A percentile compares a stretch with the other conserved stretches of the same genome.
phyloP scores from a whole-genome alignment of 2,888 invertebrate species.

The Sclerodermus sp. region DNA sequence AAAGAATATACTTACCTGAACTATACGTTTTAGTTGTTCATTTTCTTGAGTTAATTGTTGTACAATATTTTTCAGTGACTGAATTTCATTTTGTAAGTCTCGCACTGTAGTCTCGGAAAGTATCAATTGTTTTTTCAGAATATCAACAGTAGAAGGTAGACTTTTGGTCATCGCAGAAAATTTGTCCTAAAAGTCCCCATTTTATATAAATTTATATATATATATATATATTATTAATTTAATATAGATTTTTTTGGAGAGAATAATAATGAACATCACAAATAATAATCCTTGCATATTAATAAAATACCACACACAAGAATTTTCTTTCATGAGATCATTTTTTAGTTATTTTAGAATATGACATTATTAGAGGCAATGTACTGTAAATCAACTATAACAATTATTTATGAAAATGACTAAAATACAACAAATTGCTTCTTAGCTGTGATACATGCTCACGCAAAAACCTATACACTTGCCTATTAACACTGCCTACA shows the following conservation, averaged over 20 bases:
- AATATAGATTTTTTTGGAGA: too few species aligned
- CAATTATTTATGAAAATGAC: too few species aligned
- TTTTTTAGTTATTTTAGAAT: too few species aligned
- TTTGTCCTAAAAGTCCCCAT: constrained; percentile 39
- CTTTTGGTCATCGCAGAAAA: constrained; percentile 48
- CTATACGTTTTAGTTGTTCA: constrained; percentile 68
- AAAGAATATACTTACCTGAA: constrained; percentile 48
- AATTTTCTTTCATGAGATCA: too few species aligned
- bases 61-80: constrained; percentile 68
- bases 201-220: too few species aligned
- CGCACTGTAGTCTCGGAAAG: constrained; percentile 68
- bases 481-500: constrained; percentile 52
- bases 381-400: too few species aligned
- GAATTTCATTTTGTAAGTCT: constrained; percentile 67
- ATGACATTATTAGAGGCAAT: too few species aligned
- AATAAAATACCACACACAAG: too few species aligned
- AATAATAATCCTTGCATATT: too few species aligned
- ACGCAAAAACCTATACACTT: constrained; percentile 44
- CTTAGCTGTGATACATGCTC: constrained; percentile 31
- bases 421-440: constrained; percentile 17
- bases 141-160: constrained; percentile 52
- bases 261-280: too few species aligned
- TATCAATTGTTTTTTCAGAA: constrained; percentile 64
- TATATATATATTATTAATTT: too few species aligned
- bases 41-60: constrained; percentile 81